Conservation (phyloP, 2,888 invertebrate species). For the Deilephila porcellus region DNA sequence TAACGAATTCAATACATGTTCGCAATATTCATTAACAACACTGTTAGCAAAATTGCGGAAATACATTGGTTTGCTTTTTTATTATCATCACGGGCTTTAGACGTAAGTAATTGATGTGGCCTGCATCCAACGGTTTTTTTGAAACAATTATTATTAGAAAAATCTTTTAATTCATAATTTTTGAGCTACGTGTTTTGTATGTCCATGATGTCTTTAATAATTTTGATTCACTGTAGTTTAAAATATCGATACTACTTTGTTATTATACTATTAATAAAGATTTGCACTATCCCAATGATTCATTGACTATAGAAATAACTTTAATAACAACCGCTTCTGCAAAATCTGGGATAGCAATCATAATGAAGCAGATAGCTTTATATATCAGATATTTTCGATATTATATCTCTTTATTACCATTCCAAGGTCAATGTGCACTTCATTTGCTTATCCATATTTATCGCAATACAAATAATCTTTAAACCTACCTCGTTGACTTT, state of each 20-base stretch:
- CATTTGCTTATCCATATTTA: constrained; percentile 15
- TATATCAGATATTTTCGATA: constrained; percentile 42
- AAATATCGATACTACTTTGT: too few species aligned
- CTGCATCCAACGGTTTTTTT: too few species aligned
- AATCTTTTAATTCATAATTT: too few species aligned
- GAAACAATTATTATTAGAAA: too few species aligned
- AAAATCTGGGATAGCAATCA: constrained; percentile 38
- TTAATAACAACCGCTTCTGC: constrained; percentile 36
- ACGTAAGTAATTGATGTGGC: too few species aligned
- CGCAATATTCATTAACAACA: neutral
- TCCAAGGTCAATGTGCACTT: constrained; percentile 20
- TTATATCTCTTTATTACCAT: constrained; percentile 44
- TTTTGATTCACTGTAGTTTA: too few species aligned
- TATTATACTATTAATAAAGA: neutral
- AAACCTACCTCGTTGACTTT: constrained; percentile 13
- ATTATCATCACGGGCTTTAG: too few species aligned
- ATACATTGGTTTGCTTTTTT: too few species aligned
- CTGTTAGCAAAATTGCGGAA: too few species aligned
- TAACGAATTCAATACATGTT: neutral
- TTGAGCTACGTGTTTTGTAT: too few species aligned
- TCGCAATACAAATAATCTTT: neutral
- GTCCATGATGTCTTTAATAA: too few species aligned
- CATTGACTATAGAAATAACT: constrained; percentile 8
- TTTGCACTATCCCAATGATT: neutral
- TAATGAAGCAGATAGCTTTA: constrained; percentile 26